These are phyloP conservation scores for Melieria picta DNA, from an alignment of 2,888 invertebrate genomes.

Conservation along the genomic window DNA sequence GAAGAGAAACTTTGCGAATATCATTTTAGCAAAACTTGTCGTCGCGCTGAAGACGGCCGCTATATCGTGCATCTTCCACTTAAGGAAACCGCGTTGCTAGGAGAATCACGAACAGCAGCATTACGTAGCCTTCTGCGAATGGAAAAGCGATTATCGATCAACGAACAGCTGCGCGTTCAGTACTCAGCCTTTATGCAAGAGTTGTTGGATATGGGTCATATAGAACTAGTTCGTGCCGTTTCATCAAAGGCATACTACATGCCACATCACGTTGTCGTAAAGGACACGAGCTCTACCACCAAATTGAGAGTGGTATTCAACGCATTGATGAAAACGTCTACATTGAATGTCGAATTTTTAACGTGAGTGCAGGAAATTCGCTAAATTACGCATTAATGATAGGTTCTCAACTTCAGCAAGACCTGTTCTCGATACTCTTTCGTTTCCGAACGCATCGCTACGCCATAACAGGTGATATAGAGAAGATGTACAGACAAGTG, in stretches of 20 bases:
- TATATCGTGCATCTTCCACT: constrained; percentile 13
- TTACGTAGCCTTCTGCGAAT: constrained; percentile 24
- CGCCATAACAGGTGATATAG: constrained; percentile 37
- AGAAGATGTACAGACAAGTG: constrained; percentile 39
- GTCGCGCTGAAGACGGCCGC: constrained; percentile 24
- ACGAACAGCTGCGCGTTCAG: constrained; percentile 11
- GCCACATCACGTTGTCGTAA: no score
- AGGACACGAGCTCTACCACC: no score
- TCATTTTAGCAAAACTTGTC: constrained; percentile 21
- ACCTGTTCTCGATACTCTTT: constrained; percentile 31
- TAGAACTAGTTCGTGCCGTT: neutral
- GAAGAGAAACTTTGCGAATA: constrained; percentile 37
- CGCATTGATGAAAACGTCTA: no score
- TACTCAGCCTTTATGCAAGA: constrained; percentile 33
- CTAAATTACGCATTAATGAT: constrained; percentile 34
- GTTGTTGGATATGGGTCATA: constrained; percentile 12
- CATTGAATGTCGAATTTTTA: no score
- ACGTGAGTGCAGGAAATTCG: constrained; percentile 24
- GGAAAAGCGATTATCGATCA: constrained; percentile 26
- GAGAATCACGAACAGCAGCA: constrained; percentile 10
- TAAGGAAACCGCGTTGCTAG: no score
- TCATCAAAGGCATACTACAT: constrained; percentile 14
- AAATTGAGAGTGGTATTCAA: no score
- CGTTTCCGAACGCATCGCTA: constrained; percentile 37
- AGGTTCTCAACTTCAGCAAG: constrained; percentile 37